These are phyloP conservation scores for Campoplex nolae DNA, from an alignment of 2,888 invertebrate genomes.

Conservation along the genomic window DNA sequence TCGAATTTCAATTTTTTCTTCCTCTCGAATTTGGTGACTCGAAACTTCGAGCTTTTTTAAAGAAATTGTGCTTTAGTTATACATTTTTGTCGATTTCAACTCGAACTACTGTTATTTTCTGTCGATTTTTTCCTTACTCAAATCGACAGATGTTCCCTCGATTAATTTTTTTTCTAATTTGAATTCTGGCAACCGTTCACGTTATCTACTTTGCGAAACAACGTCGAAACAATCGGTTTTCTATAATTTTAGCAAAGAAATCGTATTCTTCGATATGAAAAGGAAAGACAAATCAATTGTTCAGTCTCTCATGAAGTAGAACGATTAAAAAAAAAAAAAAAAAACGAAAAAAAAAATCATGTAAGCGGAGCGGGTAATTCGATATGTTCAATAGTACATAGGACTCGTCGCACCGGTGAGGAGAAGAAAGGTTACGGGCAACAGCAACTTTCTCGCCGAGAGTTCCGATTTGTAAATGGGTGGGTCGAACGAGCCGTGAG, in stretches of 20 bases:
- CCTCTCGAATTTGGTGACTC: neutral
- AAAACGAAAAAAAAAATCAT: constrained; percentile 3
- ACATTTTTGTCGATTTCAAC: neutral
- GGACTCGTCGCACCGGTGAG: constrained; percentile 68
- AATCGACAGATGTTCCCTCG: neutral
- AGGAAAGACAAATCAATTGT: constrained; percentile 20
- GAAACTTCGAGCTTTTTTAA: neutral
- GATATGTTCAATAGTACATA: constrained; percentile 49
- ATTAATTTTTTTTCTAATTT: neutral
- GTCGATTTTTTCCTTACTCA: neutral
- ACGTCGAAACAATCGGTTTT: neutral
- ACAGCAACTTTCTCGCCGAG: constrained; percentile 78
- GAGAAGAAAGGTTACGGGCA: constrained; percentile 76
- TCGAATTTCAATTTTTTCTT: neutral
- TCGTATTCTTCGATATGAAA: neutral
- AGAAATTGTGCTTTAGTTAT: neutral
- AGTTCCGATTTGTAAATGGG: constrained; percentile 59
- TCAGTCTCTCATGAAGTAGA: constrained; percentile 14
- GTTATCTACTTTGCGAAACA: neutral
- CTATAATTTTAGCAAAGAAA: constrained; percentile 17
- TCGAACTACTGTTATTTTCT: neutral
- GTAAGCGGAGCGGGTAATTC: constrained; percentile 38
- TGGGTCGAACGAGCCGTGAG: constrained; percentile 60
- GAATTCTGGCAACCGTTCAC: neutral
- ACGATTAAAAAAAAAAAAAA: neutral